These are phyloP conservation scores for Crypturellus tataupa DNA, from an alignment of 2,797 vertebrate genomes.

Conservation along the genomic window DNA sequence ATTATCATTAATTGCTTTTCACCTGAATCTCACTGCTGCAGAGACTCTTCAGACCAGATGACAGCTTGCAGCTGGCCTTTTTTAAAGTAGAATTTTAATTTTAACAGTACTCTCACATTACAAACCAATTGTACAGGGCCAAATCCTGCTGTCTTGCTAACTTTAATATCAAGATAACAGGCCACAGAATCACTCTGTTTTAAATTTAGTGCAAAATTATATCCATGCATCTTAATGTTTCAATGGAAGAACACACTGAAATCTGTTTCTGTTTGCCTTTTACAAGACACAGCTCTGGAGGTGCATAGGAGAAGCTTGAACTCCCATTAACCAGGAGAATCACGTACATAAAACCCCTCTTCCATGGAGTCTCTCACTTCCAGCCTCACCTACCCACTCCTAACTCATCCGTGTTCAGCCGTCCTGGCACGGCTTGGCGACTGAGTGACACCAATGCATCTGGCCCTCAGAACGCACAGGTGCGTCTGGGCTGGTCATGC, in stretches of 20 bases:
- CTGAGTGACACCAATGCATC: neutral
- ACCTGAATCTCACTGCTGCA: slow-evolving; percentile 45
- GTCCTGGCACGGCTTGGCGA: neutral
- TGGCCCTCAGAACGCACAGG: neutral
- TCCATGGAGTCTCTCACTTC: neutral
- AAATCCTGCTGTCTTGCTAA: neutral
- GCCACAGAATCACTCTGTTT: neutral
- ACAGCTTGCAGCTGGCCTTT: neutral
- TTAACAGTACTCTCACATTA: neutral
- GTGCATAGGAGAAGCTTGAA: neutral
- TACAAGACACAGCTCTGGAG: neutral
- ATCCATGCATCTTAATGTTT: neutral
- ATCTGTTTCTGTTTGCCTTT: neutral
- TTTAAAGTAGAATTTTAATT: slow-evolving; percentile 14
- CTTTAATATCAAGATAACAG: neutral
- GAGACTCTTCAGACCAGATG: slow-evolving; percentile 19
- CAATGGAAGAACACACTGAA: neutral
- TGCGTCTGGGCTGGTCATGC: neutral
- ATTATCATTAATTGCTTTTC: slow-evolving; percentile 59
- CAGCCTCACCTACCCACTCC: neutral
- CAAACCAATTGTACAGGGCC: neutral
- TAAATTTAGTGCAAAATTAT: neutral
- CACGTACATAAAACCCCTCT: accelerated
- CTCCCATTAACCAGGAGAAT: neutral
- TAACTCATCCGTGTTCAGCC: neutral